Evolutionary conservation across 2,113 vertebrate species (phyloP).

Genomic region (Percina caprodes): DNA sequence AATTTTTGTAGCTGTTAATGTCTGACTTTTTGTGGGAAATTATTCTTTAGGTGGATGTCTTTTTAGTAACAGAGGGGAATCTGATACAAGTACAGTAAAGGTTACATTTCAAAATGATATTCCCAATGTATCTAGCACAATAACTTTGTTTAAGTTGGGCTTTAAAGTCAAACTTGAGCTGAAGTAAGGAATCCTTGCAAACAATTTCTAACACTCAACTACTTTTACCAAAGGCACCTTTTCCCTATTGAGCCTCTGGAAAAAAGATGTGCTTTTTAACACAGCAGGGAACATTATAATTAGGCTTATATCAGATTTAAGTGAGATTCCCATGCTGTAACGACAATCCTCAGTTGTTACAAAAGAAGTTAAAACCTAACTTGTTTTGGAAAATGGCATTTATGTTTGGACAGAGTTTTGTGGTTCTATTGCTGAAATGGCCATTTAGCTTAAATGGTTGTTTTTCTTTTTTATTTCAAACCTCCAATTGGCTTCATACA

Average conservation of each 20-base stretch:
- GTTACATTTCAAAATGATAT: not conserved
- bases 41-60: not conserved
- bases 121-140: not conserved
- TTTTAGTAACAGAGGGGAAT: not conserved
- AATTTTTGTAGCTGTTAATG: not conserved
- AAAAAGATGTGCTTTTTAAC: not conserved
- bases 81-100: not conserved
- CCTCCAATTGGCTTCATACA: not conserved
- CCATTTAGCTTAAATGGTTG: constrained; percentile 1
- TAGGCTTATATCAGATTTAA: not conserved
- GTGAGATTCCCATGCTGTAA: not conserved
- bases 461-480: constrained; percentile 2
- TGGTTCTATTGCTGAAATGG: not conserved
- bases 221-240: not conserved
- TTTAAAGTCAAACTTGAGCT: not conserved
- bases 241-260: not conserved
- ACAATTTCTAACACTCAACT: not conserved
- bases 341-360: constrained; percentile 5
- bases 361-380: not conserved
- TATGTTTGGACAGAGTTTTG: not conserved
- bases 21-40: not conserved
- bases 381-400: not conserved
- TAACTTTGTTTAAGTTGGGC: not conserved
- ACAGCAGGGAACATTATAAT: constrained; percentile 42
- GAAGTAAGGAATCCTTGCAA: not conserved